phyloP scores from a whole-genome alignment of 2,113 vertebrate genomes.

The Oryctolagus cuniculus region DNA sequence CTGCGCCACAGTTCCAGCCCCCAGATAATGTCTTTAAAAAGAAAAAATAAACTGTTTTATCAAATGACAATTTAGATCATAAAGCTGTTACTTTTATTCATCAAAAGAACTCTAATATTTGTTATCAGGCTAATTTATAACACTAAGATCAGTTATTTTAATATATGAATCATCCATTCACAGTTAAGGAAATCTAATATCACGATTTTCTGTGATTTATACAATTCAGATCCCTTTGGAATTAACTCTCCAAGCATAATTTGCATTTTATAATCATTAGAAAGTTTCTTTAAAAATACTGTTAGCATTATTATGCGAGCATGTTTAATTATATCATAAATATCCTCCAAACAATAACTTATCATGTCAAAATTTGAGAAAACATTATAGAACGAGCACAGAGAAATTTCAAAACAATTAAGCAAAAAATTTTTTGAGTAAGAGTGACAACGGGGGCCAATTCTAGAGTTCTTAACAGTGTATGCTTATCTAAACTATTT shows the following conservation, averaged over 20 bases:
- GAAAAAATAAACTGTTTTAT: not conserved
- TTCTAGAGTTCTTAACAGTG: too few species aligned
- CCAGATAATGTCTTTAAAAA: not conserved
- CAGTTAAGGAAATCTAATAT: not conserved
- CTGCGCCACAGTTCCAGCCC: too few species aligned
- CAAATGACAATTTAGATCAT: not conserved
- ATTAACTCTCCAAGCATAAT: conserved; percentile 42
- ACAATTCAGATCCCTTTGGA: not conserved
- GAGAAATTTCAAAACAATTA: not conserved
- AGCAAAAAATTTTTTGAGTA: not conserved
- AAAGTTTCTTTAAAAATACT: not conserved
- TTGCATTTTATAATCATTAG: conserved; percentile 7
- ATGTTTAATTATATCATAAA: conserved; percentile 25
- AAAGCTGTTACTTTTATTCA: not conserved
- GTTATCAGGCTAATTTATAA: not conserved
- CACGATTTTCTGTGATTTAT: not conserved
- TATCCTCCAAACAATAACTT: not conserved
- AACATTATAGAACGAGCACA: not conserved
- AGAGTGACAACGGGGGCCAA: not conserved
- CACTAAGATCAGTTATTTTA: not conserved
- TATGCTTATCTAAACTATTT: not conserved
- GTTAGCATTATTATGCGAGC: not conserved
- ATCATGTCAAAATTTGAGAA: not conserved
- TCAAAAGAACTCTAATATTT: not conserved
- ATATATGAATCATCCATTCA: not conserved